Evolutionary conservation across 2,113 vertebrate genomes (phyloP).

Genomic region (Chaetops frenatus): DNA sequence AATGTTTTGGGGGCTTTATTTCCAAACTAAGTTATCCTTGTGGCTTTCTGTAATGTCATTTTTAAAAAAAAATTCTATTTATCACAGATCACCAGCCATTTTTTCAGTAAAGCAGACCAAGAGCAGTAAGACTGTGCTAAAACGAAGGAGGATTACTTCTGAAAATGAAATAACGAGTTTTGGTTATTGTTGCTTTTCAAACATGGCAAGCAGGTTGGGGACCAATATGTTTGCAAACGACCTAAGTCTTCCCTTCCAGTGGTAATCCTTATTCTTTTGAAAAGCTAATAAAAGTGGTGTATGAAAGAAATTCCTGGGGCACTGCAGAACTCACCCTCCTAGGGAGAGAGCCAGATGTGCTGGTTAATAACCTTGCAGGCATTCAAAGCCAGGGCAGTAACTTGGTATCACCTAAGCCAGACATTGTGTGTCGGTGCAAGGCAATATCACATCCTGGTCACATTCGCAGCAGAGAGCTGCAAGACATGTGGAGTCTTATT

Average conservation of each 20-base stretch:
- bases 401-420: constrained; percentile 67
- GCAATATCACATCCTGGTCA: constrained; percentile 66
- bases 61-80: not conserved
- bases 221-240: constrained; percentile 38
- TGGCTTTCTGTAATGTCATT: not conserved
- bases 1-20: not conserved
- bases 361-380: constrained; percentile 42
- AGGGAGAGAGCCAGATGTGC: constrained; percentile 65
- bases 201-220: constrained; percentile 10
- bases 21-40: not conserved
- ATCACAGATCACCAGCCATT: not conserved
- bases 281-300: constrained; percentile 64
- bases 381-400: constrained; percentile 59
- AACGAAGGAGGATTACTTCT: not conserved
- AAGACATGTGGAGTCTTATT: constrained; percentile 50
- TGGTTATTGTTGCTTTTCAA: not conserved
- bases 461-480: constrained; percentile 50
- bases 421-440: constrained; percentile 31
- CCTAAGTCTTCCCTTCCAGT: constrained; percentile 45
- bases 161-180: not conserved
- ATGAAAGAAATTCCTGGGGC: constrained; percentile 68
- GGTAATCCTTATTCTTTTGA: constrained; percentile 61
- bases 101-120: not conserved
- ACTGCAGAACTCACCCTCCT: constrained; percentile 58
- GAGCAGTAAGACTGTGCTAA: not conserved